Conservation (phyloP, 2,797 vertebrate species). For the Pipistrellus kuhlii region DNA sequence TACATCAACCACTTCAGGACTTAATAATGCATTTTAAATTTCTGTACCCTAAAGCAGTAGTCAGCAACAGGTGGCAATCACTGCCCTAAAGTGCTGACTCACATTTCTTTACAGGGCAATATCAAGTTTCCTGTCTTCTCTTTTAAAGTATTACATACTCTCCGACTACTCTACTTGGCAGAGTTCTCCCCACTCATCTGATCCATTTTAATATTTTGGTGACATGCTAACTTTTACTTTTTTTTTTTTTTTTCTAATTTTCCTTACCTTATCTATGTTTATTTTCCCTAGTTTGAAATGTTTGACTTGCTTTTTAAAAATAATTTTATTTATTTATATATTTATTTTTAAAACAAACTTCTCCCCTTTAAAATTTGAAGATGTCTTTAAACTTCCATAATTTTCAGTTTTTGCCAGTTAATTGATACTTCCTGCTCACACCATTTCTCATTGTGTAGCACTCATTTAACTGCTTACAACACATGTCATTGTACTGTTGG, state of each 20-base stretch:
- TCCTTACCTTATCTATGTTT: neutral
- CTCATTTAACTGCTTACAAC: neutral
- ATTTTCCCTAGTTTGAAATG: neutral
- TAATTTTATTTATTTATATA: neutral
- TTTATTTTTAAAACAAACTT: neutral
- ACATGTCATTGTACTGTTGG: neutral
- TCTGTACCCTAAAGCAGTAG: neutral
- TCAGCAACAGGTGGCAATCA: too few relatives aligned
- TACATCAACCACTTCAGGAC: too few relatives aligned
- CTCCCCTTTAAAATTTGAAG: neutral
- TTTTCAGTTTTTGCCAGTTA: neutral
- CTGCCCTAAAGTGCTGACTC: neutral
- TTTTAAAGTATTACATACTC: neutral
- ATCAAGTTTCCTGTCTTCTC: neutral
- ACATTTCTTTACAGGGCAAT: neutral
- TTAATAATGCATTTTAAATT: neutral
- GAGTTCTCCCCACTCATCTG: neutral
- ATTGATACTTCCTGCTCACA: neutral
- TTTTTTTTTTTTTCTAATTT: neutral
- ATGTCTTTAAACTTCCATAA: neutral
- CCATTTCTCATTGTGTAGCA: neutral
- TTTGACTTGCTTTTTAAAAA: neutral
- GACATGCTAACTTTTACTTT: neutral
- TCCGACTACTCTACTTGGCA: neutral
- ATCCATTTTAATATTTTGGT: slow-evolving; percentile 7